Evolutionary conservation across 2,113 vertebrate species (phyloP).

Genomic region (Misgurnus anguillicaudatus): DNA sequence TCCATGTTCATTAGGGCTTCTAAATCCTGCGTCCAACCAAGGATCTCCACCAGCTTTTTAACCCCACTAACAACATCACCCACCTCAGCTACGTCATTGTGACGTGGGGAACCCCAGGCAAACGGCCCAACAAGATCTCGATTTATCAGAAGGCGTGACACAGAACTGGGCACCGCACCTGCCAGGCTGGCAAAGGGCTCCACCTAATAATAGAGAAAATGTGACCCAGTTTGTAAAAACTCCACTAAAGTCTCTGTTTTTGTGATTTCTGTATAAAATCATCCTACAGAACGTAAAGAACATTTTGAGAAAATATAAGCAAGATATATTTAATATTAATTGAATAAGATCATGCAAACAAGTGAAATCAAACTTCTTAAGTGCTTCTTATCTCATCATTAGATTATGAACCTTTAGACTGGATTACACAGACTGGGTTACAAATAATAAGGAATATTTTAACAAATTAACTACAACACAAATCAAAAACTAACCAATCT

Average conservation of each 20-base stretch:
- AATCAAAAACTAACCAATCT: too few relatives aligned
- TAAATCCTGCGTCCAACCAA: constrained; percentile 84
- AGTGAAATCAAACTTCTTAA: too few relatives aligned
- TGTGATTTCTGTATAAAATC: constrained; percentile 21
- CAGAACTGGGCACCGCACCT: constrained; percentile 72
- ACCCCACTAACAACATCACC: constrained; percentile 84
- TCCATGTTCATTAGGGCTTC: constrained; percentile 71
- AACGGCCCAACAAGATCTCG: constrained; percentile 86
- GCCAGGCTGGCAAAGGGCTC: constrained; percentile 92
- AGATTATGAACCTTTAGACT: too few relatives aligned
- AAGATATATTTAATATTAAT: too few relatives aligned
- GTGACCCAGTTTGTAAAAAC: background rate
- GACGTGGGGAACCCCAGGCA: constrained; percentile 59
- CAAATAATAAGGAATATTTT: too few relatives aligned
- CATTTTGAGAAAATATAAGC: too few relatives aligned
- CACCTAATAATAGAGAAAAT: constrained; percentile 74
- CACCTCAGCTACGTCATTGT: constrained; percentile 78
- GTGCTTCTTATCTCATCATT: too few relatives aligned
- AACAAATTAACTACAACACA: too few relatives aligned
- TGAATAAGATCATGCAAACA: too few relatives aligned
- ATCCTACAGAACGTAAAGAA: background rate
- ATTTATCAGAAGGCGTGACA: constrained; percentile 90
- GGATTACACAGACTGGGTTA: too few relatives aligned
- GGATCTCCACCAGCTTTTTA: constrained; percentile 75
- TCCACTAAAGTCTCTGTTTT: background rate